These are phyloP conservation scores for Ectemnius continuus DNA, from an alignment of 2,888 invertebrate genomes.

Conservation along the genomic window DNA sequence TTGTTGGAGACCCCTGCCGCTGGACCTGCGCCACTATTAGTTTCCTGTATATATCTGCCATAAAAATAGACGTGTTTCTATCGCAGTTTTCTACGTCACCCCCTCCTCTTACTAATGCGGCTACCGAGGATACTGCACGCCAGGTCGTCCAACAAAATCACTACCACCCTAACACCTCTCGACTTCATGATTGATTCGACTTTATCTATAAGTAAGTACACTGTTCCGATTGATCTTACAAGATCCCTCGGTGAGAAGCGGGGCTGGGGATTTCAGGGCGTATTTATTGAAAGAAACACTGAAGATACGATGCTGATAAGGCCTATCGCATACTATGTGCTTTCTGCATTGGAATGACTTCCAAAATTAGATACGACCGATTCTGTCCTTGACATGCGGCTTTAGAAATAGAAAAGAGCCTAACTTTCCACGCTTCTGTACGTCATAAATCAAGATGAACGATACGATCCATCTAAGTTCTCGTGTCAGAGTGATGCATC, in stretches of 20 bases:
- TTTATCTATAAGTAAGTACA: too few species aligned
- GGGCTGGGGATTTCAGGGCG: background rate
- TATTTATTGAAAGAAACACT: slow-evolving; percentile 15
- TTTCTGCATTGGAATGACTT: slow-evolving; percentile 8
- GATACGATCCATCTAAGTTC: slow-evolving; percentile 50
- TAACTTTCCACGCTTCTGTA: slow-evolving; percentile 28
- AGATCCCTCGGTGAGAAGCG: background rate
- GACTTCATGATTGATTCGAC: background rate
- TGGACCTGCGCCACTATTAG: slow-evolving; percentile 57
- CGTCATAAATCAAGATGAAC: slow-evolving; percentile 57
- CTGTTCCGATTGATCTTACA: too few species aligned
- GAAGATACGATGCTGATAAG: background rate
- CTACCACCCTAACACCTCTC: background rate
- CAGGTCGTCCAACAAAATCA: slow-evolving; percentile 20
- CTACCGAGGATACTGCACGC: slow-evolving; percentile 42
- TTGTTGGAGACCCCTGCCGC: slow-evolving; percentile 62
- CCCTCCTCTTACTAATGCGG: slow-evolving; percentile 20
- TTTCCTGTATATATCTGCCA: slow-evolving; percentile 67
- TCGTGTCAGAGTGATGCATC: slow-evolving; percentile 52
- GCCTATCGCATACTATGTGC: background rate
- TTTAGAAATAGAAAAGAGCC: slow-evolving; percentile 32
- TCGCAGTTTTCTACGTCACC: slow-evolving; percentile 62
- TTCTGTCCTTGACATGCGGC: slow-evolving; percentile 22
- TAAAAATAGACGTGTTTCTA: slow-evolving; percentile 72
- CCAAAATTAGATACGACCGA: slow-evolving; percentile 14